Percentiles rank a stretch among this genome's conserved stretches.
Conservation (phyloP, 2,888 invertebrate species). For the Amphipyra berbera region DNA sequence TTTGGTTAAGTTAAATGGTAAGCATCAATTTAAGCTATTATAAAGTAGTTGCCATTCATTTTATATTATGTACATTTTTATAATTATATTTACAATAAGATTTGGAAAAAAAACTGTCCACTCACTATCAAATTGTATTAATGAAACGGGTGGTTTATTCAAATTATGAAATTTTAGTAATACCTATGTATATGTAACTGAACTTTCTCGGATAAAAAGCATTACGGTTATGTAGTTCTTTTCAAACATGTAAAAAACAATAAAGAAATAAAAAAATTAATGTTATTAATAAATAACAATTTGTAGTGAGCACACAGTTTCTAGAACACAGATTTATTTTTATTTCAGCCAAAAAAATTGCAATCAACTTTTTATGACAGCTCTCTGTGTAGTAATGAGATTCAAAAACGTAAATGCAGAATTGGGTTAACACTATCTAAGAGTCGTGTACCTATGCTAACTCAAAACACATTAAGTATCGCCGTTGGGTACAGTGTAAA, state of each 20-base stretch:
- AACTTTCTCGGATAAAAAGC: too few relatives aligned
- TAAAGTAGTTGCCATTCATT: constrained; percentile 34
- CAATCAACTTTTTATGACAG: constrained; percentile 5
- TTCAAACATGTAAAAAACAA: too few relatives aligned
- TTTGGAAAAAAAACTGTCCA: not conserved
- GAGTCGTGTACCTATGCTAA: constrained; percentile 1
- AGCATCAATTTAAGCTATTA: constrained; percentile 44
- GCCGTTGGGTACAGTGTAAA: not conserved
- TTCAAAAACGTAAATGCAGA: constrained; percentile 51
- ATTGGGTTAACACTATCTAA: constrained; percentile 14
- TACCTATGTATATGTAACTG: too few relatives aligned
- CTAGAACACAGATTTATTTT: constrained; percentile 4
- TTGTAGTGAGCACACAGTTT: constrained; percentile 18
- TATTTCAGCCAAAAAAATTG: constrained; percentile 3
- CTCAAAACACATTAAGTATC: constrained; percentile 1
- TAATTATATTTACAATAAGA: constrained; percentile 48
- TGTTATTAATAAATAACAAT: not conserved
- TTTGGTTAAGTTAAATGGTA: constrained; percentile 63
- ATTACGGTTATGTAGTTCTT: too few relatives aligned
- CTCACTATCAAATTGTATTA: constrained; percentile 1
- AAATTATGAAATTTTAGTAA: too few relatives aligned
- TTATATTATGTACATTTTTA: constrained; percentile 46
- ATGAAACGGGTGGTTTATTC: not conserved
- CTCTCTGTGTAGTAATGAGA: constrained; percentile 40
- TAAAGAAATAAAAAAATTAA: too few relatives aligned